phyloP scores from a whole-genome alignment of 2,797 vertebrate genomes.

The Crocodylus rhombifer region DNA sequence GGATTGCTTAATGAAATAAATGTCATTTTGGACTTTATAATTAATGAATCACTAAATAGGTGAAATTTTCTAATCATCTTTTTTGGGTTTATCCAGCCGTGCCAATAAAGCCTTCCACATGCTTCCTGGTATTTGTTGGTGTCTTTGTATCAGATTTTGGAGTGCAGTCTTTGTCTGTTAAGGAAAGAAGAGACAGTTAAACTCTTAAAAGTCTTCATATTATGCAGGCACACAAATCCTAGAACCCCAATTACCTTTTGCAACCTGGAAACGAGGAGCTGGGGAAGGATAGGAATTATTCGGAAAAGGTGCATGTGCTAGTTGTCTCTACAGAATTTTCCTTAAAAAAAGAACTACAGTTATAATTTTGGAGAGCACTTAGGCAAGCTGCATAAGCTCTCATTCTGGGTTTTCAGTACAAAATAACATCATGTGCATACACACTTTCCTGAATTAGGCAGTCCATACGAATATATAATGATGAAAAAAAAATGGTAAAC shows the following conservation, averaged over 20 bases:
- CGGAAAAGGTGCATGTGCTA: background rate
- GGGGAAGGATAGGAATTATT: background rate
- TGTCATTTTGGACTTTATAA: conserved; percentile 19
- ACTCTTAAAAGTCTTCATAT: background rate
- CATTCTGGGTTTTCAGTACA: background rate
- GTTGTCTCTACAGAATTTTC: background rate
- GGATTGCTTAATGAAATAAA: conserved; percentile 16
- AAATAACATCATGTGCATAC: no score
- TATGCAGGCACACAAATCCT: background rate
- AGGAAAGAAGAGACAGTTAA: conserved; percentile 60
- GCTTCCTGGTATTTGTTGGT: conserved; percentile 95
- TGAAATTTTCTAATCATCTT: conserved; percentile 79
- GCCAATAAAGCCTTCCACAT: conserved; percentile 92
- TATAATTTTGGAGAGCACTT: background rate
- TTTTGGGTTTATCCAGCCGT: conserved; percentile 85
- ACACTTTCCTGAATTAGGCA: no score
- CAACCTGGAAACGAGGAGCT: background rate
- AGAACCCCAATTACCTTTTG: background rate
- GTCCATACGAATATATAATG: no score
- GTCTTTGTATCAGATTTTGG: conserved; percentile 90
- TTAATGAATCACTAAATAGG: no score
- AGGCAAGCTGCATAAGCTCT: background rate
- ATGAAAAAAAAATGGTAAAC: no score
- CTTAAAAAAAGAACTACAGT: background rate
- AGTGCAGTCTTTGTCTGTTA: conserved; percentile 90